Evolutionary conservation across 2,797 vertebrate genomes (phyloP), one percentile per base, ranked within the genome.

Genomic region (Anguilla marmorata): DNA sequence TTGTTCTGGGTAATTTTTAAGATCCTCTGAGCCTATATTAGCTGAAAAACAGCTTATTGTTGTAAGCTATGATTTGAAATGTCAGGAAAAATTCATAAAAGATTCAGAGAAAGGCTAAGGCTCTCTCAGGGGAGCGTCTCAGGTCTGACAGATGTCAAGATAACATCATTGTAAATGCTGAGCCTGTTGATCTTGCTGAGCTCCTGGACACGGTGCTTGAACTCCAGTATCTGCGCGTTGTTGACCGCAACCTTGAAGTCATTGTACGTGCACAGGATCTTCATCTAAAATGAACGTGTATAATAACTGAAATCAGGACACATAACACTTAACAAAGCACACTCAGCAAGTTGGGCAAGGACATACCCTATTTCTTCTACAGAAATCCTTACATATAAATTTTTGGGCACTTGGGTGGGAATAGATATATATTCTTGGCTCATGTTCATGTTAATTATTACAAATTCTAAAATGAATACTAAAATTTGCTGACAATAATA

Each of bases 181-280:
- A 97, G 86, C 0, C 2, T 85, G 86, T 27, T 95, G 90, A 97
- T 93, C 84, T 95, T 92, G 0, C 87, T 89, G 74, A 97, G 94
- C 63, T 91, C 89, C 88, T 41, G 93, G 89, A 96, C 27, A 0
- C 97, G 94, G 92, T 96, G 95, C 85, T 87, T 91, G 92, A 92
- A 98, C 93, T 96, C 95, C 91, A 96, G 69, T 89, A 97, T 1
- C 88, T 96, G 96, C 0, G 91, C 89, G 0, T 95, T 95, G 0
- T 97, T 94, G 76, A 95, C 96, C 0, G 95, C 96, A n/a, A 97
- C 93, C 91, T 95, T 96, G 90, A 94, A 96, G 80, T 95, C 93
- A 50, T 14, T 86, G 7, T 19, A 2, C 74, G 90, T 92, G 86
- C 92, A 93, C 88, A 93, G 90, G 85, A 94, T 91, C 91, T 92